A percentile compares a stretch with the other conserved stretches of the same genome.
Evolutionary conservation across 2,797 vertebrate genomes (phyloP).

Genomic region (Spinus pinus): DNA sequence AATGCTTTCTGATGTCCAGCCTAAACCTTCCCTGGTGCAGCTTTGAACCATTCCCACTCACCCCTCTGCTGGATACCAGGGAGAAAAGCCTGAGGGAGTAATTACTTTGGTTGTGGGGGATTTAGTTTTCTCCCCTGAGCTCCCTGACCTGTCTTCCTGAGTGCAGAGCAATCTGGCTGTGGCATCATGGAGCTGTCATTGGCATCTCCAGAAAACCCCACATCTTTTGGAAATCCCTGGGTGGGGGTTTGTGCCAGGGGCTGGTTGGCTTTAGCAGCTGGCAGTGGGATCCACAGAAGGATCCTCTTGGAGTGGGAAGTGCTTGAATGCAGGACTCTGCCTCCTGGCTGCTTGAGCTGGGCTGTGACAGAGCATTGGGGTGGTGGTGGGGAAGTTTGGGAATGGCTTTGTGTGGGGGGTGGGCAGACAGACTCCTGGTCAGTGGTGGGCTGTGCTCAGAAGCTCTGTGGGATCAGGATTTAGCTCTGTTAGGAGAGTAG

Average conservation of each 20-base stretch:
- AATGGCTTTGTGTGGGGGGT: neutral
- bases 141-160: neutral
- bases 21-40: neutral
- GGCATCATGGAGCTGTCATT: neutral
- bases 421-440: neutral
- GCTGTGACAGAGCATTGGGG: neutral
- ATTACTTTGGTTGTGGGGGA: neutral
- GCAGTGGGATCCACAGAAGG: neutral
- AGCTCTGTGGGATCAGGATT: neutral
- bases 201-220: neutral
- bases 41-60: neutral
- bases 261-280: neutral
- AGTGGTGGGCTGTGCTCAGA: neutral
- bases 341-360: neutral
- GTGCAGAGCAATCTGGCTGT: neutral
- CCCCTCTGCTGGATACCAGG: neutral
- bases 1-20: neutral
- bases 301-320: fast-evolving
- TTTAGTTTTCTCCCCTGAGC: neutral
- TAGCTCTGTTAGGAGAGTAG: neutral
- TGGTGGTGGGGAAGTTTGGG: neutral
- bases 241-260: too few species aligned
- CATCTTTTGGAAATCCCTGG: fast-evolving
- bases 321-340: fast-evolving
- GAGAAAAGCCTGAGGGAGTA: neutral